Conservation (phyloP, 2,888 invertebrate species). For the Dasypogon diadema region DNA sequence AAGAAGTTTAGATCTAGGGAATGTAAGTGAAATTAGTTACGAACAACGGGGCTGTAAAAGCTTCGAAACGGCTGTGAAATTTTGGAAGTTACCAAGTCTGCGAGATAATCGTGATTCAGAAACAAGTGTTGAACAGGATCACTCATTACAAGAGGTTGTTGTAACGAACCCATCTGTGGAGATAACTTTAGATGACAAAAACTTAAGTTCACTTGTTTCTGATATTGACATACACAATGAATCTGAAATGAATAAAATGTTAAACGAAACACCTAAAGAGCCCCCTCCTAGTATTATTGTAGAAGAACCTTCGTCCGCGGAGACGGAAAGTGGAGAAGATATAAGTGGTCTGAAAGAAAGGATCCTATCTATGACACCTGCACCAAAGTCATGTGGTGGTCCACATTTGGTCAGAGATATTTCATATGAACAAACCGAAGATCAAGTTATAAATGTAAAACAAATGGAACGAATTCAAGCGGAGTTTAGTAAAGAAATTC, state of each 20-base stretch:
- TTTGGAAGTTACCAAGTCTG: conserved; percentile 21
- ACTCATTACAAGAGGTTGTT: conserved; percentile 65
- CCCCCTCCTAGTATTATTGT: neutral
- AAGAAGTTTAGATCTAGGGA: conserved; percentile 55
- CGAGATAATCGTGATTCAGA: neutral
- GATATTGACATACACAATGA: conserved; percentile 60
- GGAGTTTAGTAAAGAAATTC: conserved; percentile 65
- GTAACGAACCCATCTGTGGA: conserved; percentile 65
- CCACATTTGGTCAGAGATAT: conserved; percentile 39
- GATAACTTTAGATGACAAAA: conserved; percentile 62
- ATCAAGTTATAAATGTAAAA: conserved; percentile 58
- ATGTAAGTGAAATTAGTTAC: conserved; percentile 26
- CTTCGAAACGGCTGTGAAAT: conserved; percentile 42
- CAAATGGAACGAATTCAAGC: conserved; percentile 66
- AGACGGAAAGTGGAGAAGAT: conserved; percentile 61
- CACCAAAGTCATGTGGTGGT: neutral
- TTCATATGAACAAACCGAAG: conserved; percentile 58
- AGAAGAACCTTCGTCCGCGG: conserved; percentile 56
- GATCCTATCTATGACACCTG: conserved; percentile 63
- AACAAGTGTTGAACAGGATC: conserved; percentile 58
- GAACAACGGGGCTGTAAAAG: conserved; percentile 53
- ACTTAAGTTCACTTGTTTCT: conserved; percentile 59
- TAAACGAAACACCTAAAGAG: conserved; percentile 49
- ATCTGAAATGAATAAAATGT: conserved; percentile 59
- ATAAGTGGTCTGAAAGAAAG: conserved; percentile 64